phyloP scores from a whole-genome alignment of 2,113 vertebrate genomes.

The Myotis yumanensis region DNA sequence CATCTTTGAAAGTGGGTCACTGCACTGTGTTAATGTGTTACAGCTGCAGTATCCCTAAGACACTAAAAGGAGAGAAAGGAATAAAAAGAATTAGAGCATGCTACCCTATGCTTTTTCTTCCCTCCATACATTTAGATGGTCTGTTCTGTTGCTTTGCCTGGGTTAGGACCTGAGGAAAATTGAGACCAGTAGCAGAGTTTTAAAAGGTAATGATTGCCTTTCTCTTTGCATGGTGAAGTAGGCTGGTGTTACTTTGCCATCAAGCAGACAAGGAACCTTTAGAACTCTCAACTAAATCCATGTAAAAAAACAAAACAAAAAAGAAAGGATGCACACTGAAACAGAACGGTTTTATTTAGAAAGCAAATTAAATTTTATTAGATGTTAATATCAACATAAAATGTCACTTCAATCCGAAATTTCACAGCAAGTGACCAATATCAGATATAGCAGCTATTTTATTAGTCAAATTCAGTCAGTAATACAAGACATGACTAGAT shows the following conservation, averaged over 20 bases:
- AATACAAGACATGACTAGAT: background rate
- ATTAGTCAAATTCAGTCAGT: background rate
- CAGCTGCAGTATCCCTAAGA: slow-evolving; percentile 61
- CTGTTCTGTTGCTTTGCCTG: slow-evolving; percentile 74
- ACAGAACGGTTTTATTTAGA: slow-evolving; percentile 19
- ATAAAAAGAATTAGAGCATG: slow-evolving; percentile 81
- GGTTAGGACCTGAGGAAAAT: slow-evolving; percentile 54
- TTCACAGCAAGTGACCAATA: background rate
- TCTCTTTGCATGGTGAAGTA: background rate
- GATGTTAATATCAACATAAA: background rate
- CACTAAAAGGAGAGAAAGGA: slow-evolving; percentile 58
- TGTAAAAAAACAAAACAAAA: background rate
- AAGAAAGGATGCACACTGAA: background rate
- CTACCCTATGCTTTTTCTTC: slow-evolving; percentile 74
- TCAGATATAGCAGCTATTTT: background rate
- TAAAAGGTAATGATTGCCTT: background rate
- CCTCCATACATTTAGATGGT: slow-evolving; percentile 73
- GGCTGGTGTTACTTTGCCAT: slow-evolving; percentile 50
- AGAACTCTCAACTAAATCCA: slow-evolving; percentile 27
- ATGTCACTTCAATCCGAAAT: background rate
- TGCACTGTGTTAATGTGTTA: slow-evolving; percentile 44
- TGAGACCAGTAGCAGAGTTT: background rate
- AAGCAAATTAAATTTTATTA: background rate
- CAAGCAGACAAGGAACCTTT: slow-evolving; percentile 51
- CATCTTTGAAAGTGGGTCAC: slow-evolving; percentile 68